Conservation (phyloP, 1,140 invertebrate species). For the Cardiocondyla obscurior region DNA sequence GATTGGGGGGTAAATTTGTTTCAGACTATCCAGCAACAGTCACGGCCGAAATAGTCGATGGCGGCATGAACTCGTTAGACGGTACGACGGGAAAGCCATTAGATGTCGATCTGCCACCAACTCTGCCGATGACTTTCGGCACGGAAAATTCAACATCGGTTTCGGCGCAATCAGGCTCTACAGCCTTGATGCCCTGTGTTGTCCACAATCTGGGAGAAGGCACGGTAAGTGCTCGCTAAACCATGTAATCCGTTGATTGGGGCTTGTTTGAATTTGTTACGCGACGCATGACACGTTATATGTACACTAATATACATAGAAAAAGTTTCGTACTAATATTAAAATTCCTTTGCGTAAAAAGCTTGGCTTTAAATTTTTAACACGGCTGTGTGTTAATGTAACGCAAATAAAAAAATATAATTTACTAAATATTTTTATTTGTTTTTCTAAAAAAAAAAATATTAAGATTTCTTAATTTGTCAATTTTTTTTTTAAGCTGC, state of each 20-base stretch:
- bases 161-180: constrained; percentile 92
- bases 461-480: background rate
- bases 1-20: no score
- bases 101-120: constrained; percentile 79
- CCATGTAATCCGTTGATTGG: background rate
- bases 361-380: no score
- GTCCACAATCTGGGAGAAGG: constrained; percentile 93
- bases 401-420: no score
- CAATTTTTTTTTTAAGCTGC: background rate
- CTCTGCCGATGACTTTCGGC: constrained; percentile 88
- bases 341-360: no score
- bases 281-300: background rate
- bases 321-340: no score
- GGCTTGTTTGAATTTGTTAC: background rate
- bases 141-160: constrained; percentile 92
- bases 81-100: constrained; percentile 70
- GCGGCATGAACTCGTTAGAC: constrained; percentile 79
- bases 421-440: background rate
- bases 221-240: constrained; percentile 85
- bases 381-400: no score
- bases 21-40: constrained; percentile 71
- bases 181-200: constrained; percentile 91
- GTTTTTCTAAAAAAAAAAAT: background rate
- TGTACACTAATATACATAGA: background rate
- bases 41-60: constrained; percentile 77